These are phyloP conservation scores for Chrysocyon brachyurus DNA, from an alignment of 2,797 vertebrate genomes.

Conservation along the genomic window DNA sequence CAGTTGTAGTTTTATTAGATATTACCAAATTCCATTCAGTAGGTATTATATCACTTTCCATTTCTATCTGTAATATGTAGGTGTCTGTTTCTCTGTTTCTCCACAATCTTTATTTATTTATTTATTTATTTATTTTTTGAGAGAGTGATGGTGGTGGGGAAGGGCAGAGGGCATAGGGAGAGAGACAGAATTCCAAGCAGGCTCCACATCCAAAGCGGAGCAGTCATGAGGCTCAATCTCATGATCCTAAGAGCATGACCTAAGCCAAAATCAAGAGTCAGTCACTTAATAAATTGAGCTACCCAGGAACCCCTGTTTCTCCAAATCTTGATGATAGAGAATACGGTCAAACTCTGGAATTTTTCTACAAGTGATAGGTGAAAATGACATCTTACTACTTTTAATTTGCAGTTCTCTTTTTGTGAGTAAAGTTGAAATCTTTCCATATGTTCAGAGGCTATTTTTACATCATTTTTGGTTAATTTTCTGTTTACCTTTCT, in stretches of 20 bases:
- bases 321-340: neutral
- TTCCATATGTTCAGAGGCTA: conserved; percentile 32
- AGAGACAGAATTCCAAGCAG: neutral
- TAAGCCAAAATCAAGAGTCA: neutral
- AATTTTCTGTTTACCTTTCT: neutral
- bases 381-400: neutral
- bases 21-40: neutral
- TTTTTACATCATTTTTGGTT: neutral
- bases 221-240: neutral
- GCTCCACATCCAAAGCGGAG: neutral
- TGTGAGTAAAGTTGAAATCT: conserved; percentile 53
- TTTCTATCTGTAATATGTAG: neutral
- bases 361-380: neutral
- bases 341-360: neutral
- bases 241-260: neutral
- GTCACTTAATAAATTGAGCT: neutral
- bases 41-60: neutral
- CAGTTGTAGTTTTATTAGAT: neutral
- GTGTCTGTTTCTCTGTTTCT: neutral
- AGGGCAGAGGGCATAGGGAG: neutral
- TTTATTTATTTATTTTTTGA: neutral
- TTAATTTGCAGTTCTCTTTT: conserved; percentile 37
- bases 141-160: neutral
- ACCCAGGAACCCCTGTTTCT: neutral
- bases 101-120: neutral